Percentiles rank a stretch among this genome's conserved stretches.
Evolutionary conservation across 2,888 invertebrate genomes (phyloP).

Genomic region (Agonum fuliginosum): DNA sequence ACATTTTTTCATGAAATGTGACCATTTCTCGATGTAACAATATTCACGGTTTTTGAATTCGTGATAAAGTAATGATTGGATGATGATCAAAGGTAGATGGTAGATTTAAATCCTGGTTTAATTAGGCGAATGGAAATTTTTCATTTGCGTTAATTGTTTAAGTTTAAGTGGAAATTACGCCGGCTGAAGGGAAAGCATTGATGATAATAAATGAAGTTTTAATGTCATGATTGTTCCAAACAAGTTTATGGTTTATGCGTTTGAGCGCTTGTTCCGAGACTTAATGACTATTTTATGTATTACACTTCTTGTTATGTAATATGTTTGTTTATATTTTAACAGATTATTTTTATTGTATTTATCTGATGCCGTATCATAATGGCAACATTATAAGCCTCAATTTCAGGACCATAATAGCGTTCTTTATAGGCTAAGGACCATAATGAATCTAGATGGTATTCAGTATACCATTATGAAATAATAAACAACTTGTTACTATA

Average conservation of each 20-base stretch:
- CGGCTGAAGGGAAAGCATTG: not conserved
- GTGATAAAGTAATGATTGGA: not conserved
- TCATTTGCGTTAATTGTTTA: not conserved
- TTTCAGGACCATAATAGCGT: too few relatives aligned
- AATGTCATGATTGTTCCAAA: not conserved
- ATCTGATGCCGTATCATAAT: too few relatives aligned
- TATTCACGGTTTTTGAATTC: not conserved
- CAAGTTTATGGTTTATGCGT: slow-evolving; percentile 8
- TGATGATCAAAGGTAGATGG: too few relatives aligned
- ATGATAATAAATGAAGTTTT: not conserved
- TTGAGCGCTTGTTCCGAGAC: too few relatives aligned
- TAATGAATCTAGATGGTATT: too few relatives aligned
- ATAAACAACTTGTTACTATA: too few relatives aligned
- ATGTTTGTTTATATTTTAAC: not conserved
- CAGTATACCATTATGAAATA: too few relatives aligned
- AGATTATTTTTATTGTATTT: not conserved
- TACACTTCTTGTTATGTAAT: not conserved
- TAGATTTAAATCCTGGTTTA: not conserved
- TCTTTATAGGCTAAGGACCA: too few relatives aligned
- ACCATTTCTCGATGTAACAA: too few relatives aligned
- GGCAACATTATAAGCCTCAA: too few relatives aligned
- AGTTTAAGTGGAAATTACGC: not conserved
- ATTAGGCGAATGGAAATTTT: not conserved
- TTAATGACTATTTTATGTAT: too few relatives aligned
- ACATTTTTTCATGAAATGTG: too few relatives aligned